Base-by-base conservation (phyloP, 2,113 vertebrate species). In the Hiodon tergisus region DNA sequence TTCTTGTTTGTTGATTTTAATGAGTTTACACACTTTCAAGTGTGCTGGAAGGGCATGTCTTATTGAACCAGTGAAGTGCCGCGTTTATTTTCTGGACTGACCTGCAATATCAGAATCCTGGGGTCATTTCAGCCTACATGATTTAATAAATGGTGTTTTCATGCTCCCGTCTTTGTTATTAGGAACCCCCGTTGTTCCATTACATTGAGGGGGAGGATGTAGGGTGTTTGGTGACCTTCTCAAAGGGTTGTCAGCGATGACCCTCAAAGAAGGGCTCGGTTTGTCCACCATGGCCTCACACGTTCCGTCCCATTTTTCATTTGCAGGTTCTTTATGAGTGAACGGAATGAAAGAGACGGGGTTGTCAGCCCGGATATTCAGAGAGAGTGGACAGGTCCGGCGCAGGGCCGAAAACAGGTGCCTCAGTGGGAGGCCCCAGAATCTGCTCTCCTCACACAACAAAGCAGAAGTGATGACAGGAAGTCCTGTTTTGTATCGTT, bases 191-290 rank as follows among this genome's bases (percentile, higher is more conserved):
- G 31, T 31, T 31, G 31, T 31, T 31, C 31, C 31, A 31, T 31
- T 31, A 31, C 31, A 14, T 59, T 9, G 3, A 59, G 58, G 58
- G 9, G 9, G 4, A 59, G 14, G 9, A 9, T 11, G 9, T 7
- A 3, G 61, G 13, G 61, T 16, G 14, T 6, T 77, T 81, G 81
- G 68, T 0, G 54, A 73, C 60, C 52, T 55, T 76, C 5, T 63
- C 11, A 14, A 17, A 16, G 61, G 61, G 60, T 14, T 63, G 14
- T 4, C 61, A 63, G 61, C 31, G 16, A 4, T 17, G 61, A 63
- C 61, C 61, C 61, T 16, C 14, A 4, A 16, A 63, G 61, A 63
- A 16, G 61, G n/a, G 14, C 16, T 17, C 6, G 5, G 3, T 6
- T 5, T 6, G 6, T 16, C 17, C n/a, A 5, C 60, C 6, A n/a